Evolutionary conservation across 2,888 invertebrate species (phyloP).

Genomic region (Rhamnusium bicolor): DNA sequence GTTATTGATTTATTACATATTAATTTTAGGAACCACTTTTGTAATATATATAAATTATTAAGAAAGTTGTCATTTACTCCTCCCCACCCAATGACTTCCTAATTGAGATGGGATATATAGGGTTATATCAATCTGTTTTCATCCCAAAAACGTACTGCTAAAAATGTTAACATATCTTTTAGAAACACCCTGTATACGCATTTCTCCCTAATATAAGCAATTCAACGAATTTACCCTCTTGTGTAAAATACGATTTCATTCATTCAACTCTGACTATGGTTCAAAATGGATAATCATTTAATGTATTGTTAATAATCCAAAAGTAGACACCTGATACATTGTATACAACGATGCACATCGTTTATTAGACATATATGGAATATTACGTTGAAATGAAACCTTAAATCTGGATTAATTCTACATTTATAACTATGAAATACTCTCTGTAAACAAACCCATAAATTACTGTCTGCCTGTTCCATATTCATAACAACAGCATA

Average conservation of each 20-base stretch:
- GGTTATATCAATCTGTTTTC: too few species aligned
- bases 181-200: too few species aligned
- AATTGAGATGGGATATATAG: too few species aligned
- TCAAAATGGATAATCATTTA: not conserved
- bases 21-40: too few species aligned
- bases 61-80: too few species aligned
- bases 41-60: too few species aligned
- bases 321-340: conserved; percentile 19
- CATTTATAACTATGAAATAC: conserved; percentile 36
- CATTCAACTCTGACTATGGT: not conserved
- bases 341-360: conserved; percentile 1
- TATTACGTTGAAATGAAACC: conserved; percentile 29
- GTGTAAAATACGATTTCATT: not conserved
- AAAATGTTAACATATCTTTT: too few species aligned
- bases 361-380: conserved; percentile 20
- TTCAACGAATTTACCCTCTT: not conserved
- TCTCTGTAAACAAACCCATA: conserved; percentile 42
- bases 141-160: too few species aligned
- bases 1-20: too few species aligned
- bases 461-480: conserved; percentile 19
- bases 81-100: too few species aligned
- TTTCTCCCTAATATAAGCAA: too few species aligned
- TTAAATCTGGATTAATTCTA: conserved; percentile 39
- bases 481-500: conserved; percentile 12
- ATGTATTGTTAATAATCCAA: not conserved